phyloP scores from a whole-genome alignment of 1,140 invertebrate species.

The Nebria ingens region DNA sequence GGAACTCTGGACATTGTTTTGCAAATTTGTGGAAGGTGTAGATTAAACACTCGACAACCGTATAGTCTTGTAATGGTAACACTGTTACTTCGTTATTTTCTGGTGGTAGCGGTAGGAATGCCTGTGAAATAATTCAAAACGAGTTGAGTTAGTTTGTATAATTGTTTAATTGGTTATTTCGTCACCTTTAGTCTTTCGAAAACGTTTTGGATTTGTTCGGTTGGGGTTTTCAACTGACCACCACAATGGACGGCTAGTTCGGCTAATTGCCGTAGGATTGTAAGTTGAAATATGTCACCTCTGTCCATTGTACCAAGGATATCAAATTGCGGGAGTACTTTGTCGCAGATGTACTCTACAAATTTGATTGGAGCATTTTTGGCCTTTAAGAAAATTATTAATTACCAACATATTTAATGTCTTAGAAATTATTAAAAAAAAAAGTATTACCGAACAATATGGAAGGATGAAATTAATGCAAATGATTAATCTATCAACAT shows the following conservation, averaged over 20 bases:
- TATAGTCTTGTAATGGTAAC: conserved; percentile 76
- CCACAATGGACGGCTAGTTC: conserved; percentile 71
- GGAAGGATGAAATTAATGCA: conserved; percentile 76
- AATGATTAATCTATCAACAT: conserved; percentile 67
- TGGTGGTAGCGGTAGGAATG: conserved; percentile 70
- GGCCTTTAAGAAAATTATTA: too few relatives aligned
- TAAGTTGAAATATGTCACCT: conserved; percentile 61
- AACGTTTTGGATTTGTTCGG: conserved; percentile 61
- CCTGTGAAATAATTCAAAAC: conserved; percentile 36
- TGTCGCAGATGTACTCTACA: conserved; percentile 75
- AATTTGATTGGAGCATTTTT: conserved; percentile 81
- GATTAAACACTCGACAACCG: conserved; percentile 86
- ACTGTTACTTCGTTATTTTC: conserved; percentile 45
- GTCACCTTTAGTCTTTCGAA: conserved; percentile 71
- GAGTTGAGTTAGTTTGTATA: too few relatives aligned
- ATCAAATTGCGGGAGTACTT: conserved; percentile 62
- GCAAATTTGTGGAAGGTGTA: conserved; percentile 84
- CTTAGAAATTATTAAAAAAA: too few relatives aligned
- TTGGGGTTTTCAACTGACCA: conserved; percentile 61
- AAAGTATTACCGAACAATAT: conserved; percentile 72
- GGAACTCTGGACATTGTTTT: conserved; percentile 65
- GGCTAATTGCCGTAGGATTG: conserved; percentile 78
- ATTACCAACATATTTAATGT: conserved; percentile 25
- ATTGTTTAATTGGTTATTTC: conserved; percentile 25
- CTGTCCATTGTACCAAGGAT: conserved; percentile 45